Conservation (phyloP, 2,797 vertebrate genomes). For the Coregonus suidteri region DNA sequence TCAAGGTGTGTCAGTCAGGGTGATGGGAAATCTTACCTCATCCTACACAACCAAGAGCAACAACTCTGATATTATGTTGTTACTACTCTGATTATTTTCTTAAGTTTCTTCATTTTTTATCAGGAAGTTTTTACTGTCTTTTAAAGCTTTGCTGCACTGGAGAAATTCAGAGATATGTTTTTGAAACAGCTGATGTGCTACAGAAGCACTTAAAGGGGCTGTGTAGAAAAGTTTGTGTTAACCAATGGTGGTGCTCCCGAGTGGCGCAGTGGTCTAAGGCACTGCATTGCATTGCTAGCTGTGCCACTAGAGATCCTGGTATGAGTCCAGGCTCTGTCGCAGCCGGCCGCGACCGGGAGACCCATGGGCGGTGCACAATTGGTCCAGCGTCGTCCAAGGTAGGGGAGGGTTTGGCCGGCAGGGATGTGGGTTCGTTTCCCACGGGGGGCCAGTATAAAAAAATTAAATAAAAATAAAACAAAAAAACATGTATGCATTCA, state of each 20-base stretch:
- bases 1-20: conserved; percentile 17
- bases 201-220: background rate
- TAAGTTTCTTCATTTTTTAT: conserved; percentile 17
- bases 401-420: no score
- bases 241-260: conserved; percentile 1
- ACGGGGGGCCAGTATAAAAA: no score
- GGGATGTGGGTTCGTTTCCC: no score
- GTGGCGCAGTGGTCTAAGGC: no score
- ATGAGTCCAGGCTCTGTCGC: no score
- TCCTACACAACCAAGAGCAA: conserved; percentile 40
- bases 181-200: background rate
- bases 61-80: conserved; percentile 7
- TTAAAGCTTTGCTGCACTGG: conserved; percentile 12
- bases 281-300: no score
- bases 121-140: conserved; percentile 36
- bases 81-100: conserved; percentile 9
- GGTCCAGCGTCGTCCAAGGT: no score
- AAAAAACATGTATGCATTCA: no score
- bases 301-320: no score
- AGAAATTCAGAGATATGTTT: background rate
- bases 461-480: no score
- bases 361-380: no score
- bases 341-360: no score
- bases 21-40: background rate
- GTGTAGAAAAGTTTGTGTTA: background rate